Base-by-base conservation (phyloP, 2,113 vertebrate species). In the Zosterops hypoxanthus region DNA sequence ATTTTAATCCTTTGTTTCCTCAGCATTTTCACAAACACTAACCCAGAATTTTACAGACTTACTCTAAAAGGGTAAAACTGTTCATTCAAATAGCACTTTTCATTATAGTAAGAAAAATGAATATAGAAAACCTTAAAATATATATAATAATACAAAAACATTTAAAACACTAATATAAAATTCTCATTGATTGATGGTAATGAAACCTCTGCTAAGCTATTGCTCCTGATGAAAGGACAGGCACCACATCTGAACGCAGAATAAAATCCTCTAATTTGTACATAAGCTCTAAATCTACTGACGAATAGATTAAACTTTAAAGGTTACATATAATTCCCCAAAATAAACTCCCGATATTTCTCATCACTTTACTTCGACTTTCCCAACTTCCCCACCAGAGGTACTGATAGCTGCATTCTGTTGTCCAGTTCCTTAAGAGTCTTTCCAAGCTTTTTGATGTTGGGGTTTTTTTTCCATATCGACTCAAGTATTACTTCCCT, bases 401-500 rank as follows among this genome's bases (percentile, higher is more conserved):
- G 6, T 64, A 87, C 12, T 72, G 6, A 46, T 57, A 69, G n/a
- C 18, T 91, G 17, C 69, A 39, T 23, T 82, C 41, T 25, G 49
- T 42, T 6, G 1, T 12, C 75, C 9, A 6, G 44, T 79, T 21
- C 19, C 22, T 56, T 42, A 39, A 23, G 19, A 86, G 19, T 36
- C 15, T 36, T 42, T 69, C 11, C 14, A 53, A 77, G 31, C 3
- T 41, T 80, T 90, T 68, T 39, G 6, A 49, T 44, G 6, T 5
- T 20, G 18, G 17, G 2, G 0, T 0, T 28, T 34, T 50, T 47
- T 46, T 31, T 12, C 12, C 12, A 3, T 20, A 55, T 41, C 5
- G 53, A 31, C 14, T 70, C 50, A 79, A 91, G 72, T 34, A 70
- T 28, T 78, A 18, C 41, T 75, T 55, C 6, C 47, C 22, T 76